Evolutionary conservation across 1,140 invertebrate species (phyloP).

Genomic region (Agraylea sexmaculata): DNA sequence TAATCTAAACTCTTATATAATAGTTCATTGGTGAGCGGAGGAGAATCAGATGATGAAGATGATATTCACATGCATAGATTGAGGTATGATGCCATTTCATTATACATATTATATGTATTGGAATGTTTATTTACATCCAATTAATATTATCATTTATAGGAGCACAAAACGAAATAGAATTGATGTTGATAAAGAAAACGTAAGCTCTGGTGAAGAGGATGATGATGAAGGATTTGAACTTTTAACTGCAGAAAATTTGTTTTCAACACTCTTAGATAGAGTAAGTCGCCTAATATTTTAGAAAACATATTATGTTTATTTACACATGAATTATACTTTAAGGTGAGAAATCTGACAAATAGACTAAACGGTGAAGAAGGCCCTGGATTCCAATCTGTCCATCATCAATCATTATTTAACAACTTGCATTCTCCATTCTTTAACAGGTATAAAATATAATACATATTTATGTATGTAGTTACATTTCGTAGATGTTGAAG

Average conservation of each 20-base stretch:
- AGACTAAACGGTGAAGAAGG: slow-evolving; percentile 72
- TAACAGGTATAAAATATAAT: slow-evolving; percentile 41
- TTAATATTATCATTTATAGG: slow-evolving; percentile 28
- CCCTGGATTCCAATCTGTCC: slow-evolving; percentile 42
- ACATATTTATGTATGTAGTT: no score
- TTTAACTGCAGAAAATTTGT: slow-evolving; percentile 79
- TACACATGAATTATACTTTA: neutral
- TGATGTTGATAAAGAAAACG: slow-evolving; percentile 56
- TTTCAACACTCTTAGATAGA: slow-evolving; percentile 72
- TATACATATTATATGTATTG: neutral
- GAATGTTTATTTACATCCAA: neutral
- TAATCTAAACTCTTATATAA: no score
- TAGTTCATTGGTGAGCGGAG: slow-evolving; percentile 53
- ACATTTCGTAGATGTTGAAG: no score
- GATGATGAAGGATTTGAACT: slow-evolving; percentile 84
- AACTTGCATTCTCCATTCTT: slow-evolving; percentile 37
- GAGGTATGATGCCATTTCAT: slow-evolving; percentile 34
- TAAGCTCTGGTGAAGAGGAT: slow-evolving; percentile 77
- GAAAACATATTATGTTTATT: slow-evolving; percentile 2
- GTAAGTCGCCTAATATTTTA: slow-evolving; percentile 34
- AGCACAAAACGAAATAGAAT: slow-evolving; percentile 59
- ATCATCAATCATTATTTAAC: slow-evolving; percentile 37
- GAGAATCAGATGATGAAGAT: slow-evolving; percentile 63
- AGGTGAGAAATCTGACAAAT: slow-evolving; percentile 74
- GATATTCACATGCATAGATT: slow-evolving; percentile 58